phyloP scores from a whole-genome alignment of 1,140 invertebrate genomes.

The Lucilia sericata region DNA sequence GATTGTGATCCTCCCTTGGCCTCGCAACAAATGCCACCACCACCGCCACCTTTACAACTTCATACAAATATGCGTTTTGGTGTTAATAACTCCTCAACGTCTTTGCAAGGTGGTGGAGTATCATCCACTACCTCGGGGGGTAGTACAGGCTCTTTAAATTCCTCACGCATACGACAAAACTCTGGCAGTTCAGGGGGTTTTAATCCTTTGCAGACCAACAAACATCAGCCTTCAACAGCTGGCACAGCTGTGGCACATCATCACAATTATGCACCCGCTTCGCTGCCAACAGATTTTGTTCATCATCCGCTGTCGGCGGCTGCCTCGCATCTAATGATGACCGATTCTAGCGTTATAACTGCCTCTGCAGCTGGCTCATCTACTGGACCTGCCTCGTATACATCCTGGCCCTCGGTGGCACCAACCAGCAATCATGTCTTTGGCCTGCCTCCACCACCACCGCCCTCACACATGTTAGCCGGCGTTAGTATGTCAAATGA shows the following conservation, averaged over 20 bases:
- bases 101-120: conserved; percentile 13
- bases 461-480: conserved; percentile 35
- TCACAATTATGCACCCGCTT: conserved; percentile 55
- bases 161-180: conserved; percentile 25
- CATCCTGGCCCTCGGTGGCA: conserved; percentile 44
- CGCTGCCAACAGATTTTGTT: conserved; percentile 53
- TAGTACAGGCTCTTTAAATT: neutral
- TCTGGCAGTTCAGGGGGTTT: neutral
- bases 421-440: conserved; percentile 39
- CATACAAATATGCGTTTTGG: conserved; percentile 29
- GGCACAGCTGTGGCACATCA: conserved; percentile 24
- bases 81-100: neutral
- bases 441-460: conserved; percentile 47
- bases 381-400: conserved; percentile 52
- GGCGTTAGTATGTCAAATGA: conserved; percentile 2
- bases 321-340: conserved; percentile 66
- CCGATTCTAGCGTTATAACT: conserved; percentile 64
- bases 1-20: conserved; percentile 64
- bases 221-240: neutral
- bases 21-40: conserved; percentile 42
- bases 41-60: conserved; percentile 16
- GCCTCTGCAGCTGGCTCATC: conserved; percentile 57
- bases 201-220: neutral
- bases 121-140: conserved; percentile 8
- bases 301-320: conserved; percentile 56